Base-by-base conservation (phyloP, 1,140 invertebrate genomes). In the Habropoda laboriosa region DNA sequence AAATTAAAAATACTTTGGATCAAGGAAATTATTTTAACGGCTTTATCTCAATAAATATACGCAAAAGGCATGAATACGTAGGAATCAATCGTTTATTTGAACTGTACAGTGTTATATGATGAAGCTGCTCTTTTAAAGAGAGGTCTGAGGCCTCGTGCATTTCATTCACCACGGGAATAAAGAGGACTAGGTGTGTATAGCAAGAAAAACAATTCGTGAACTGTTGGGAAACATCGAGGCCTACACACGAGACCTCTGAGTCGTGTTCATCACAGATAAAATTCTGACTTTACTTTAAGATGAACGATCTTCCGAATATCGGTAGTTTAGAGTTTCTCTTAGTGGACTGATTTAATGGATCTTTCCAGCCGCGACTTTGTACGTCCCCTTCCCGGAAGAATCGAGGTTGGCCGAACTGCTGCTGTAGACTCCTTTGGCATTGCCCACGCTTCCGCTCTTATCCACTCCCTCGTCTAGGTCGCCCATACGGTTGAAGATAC, bases 371-470 rank as follows among this genome's bases (percentile, higher is more conserved):
- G 89, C 82, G 0, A 92, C 91, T 18, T 88, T 85, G 60, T 91
- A 92, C 40, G 88, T 87, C 79, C 92, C 92, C 79, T 92, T 92
- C 32, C 92, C 92, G 24, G 38, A 83, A 0, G 84, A 85, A 40
- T 92, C 91, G 58, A 92, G 85, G 7, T 75, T 88, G 0, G 89
- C 70, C 10, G 88, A 86, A 40, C 91, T 92, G 63, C 86, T 90
- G 74, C 92, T 93, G 76, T 89, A 92, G 40, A 92, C 91, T 18
- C 92, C 92, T 66, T 93, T 92, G 0, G 89, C 92, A 32, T 85
- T 86, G 8, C 81, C 80, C 30, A 91, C 84, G 12, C 66, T 86
- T 16, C 90, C 92, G 60, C 85, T 88, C 72, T 92, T 64, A 1
- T 75, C 82, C 0, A 80, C 73, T 13, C 82, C 83, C 32, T 91